Evolutionary conservation across 92 coral and sea anemone species (phyloP).

Genomic region (Actinernus sp.): DNA sequence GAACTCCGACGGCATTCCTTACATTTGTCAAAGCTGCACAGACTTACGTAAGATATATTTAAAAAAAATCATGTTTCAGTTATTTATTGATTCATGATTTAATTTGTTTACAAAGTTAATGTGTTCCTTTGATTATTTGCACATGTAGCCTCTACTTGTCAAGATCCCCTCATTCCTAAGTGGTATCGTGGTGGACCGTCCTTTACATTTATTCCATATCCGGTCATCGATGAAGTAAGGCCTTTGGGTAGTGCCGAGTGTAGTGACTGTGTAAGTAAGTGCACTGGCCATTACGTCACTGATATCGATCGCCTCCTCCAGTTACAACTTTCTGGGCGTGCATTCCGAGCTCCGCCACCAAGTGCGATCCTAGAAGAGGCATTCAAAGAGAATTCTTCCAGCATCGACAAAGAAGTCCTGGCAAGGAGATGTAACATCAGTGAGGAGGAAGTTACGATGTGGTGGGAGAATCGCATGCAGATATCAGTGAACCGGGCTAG

Average conservation of each 20-base stretch:
- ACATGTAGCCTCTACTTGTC: too few relatives aligned
- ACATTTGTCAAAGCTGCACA: constrained; percentile 39
- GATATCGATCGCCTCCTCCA: constrained; percentile 52
- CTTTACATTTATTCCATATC: constrained; percentile 60
- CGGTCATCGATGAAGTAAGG: constrained; percentile 64
- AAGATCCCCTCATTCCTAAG: constrained; percentile 31
- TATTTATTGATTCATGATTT: too few relatives aligned
- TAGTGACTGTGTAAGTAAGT: constrained; percentile 48
- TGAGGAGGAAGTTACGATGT: constrained; percentile 2
- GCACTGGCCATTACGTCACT: constrained; percentile 72
- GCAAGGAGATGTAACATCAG: constrained; percentile 54
- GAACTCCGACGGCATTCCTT: constrained; percentile 36
- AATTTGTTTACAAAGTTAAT: too few relatives aligned
- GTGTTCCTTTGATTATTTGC: too few relatives aligned
- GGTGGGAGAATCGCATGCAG: constrained; percentile 10
- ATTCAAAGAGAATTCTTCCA: constrained; percentile 27
- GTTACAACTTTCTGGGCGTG: constrained; percentile 43
- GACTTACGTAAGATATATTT: too few relatives aligned
- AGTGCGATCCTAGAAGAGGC: constrained; percentile 57
- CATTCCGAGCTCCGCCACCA: constrained; percentile 48
- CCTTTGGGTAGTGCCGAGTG: constrained; percentile 61
- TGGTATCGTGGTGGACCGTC: constrained; percentile 72
- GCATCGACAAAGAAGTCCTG: constrained; percentile 10
- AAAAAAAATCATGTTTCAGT: too few relatives aligned
- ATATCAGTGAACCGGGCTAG: too few relatives aligned